These are phyloP conservation scores for Ailurus styani DNA, from an alignment of 2,113 vertebrate genomes.

Conservation along the genomic window DNA sequence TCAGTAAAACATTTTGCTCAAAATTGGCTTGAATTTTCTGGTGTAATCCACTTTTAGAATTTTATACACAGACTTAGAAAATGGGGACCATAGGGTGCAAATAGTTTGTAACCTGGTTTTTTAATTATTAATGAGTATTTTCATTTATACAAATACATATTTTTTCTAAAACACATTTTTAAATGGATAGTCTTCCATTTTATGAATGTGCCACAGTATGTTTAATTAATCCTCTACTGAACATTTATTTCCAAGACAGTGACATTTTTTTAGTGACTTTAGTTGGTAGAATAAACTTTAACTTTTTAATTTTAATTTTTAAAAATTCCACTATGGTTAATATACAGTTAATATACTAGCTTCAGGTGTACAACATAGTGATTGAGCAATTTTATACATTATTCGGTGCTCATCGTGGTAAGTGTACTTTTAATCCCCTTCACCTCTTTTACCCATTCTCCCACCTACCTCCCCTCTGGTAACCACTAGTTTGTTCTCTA, in stretches of 20 bases:
- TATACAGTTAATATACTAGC: not conserved
- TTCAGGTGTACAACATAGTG: not conserved
- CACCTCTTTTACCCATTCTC: not conserved
- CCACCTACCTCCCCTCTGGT: not conserved
- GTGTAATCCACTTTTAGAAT: not conserved
- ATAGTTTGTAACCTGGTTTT: not conserved
- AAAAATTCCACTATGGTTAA: not conserved
- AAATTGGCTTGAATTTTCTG: not conserved
- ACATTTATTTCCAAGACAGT: conserved; percentile 5
- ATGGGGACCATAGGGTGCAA: not conserved
- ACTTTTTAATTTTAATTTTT: not conserved
- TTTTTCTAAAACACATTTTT: not conserved
- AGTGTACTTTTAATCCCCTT: not conserved
- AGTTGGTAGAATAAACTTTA: not conserved
- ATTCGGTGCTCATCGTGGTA: not conserved
- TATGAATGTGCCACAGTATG: not conserved
- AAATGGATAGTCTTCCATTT: not conserved
- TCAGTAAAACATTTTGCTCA: not conserved
- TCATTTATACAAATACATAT: not conserved
- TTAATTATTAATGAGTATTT: not conserved
- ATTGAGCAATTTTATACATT: not conserved
- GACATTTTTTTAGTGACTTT: not conserved
- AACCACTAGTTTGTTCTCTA: not conserved
- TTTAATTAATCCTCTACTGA: not conserved
- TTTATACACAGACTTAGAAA: not conserved